Evolutionary conservation across 1,140 invertebrate genomes (phyloP).

Genomic region (Drosophila truncata): DNA sequence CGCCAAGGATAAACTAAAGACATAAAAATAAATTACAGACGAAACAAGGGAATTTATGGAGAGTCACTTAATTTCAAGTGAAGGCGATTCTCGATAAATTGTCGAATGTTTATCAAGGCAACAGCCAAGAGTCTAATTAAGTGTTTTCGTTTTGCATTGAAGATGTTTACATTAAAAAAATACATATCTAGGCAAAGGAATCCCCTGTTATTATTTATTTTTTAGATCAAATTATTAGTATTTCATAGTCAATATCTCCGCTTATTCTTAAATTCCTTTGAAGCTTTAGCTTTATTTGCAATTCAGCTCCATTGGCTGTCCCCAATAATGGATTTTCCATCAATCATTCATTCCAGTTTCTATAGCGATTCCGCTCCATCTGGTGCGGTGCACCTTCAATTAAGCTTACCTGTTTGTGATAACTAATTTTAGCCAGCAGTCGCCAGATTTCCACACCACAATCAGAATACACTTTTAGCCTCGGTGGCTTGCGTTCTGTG

Average conservation of each 20-base stretch:
- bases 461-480: constrained; percentile 25
- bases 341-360: constrained; percentile 17
- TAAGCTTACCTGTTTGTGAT: constrained; percentile 21
- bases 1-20: constrained; percentile 5
- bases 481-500: background rate
- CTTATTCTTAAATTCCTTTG: background rate
- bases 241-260: background rate
- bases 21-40: constrained; percentile 25
- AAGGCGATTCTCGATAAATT: constrained; percentile 9
- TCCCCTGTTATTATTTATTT: background rate
- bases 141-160: background rate
- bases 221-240: background rate
- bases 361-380: background rate
- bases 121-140: background rate
- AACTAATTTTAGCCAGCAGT: constrained; percentile 24
- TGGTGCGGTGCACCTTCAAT: constrained; percentile 9
- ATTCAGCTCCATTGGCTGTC: background rate
- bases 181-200: background rate
- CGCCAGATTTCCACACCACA: background rate
- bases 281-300: background rate
- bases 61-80: background rate
- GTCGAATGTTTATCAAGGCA: constrained; percentile 10
- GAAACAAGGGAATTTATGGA: constrained; percentile 22
- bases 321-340: constrained; percentile 10
- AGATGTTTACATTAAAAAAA: background rate